phyloP scores from a whole-genome alignment of 2,797 vertebrate genomes.

The Chromis chromis region DNA sequence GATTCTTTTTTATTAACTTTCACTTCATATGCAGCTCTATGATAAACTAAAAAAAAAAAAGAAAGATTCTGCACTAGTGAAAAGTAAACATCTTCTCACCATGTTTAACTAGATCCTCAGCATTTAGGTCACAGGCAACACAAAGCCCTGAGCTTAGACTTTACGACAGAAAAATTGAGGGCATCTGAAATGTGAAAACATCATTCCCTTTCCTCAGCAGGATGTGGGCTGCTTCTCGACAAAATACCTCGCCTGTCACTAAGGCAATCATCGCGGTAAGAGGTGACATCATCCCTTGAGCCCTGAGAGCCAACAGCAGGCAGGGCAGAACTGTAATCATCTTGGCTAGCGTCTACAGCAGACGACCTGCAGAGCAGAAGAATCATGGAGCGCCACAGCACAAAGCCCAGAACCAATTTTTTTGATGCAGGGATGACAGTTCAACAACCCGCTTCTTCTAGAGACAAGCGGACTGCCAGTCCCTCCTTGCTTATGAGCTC shows the following conservation, averaged over 20 bases:
- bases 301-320: conserved; percentile 53
- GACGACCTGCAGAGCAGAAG: conserved; percentile 52
- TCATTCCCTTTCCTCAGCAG: conserved; percentile 52
- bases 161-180: conserved; percentile 36
- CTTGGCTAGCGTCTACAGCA: conserved; percentile 41
- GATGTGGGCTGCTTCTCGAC: conserved; percentile 59
- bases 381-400: conserved; percentile 23
- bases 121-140: conserved; percentile 36
- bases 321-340: conserved; percentile 69
- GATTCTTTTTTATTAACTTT: conserved; percentile 20
- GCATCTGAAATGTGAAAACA: conserved; percentile 46
- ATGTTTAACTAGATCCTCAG: neutral
- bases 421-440: conserved; percentile 39
- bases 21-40: neutral
- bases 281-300: conserved; percentile 70
- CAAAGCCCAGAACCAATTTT: conserved; percentile 50
- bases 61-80: neutral
- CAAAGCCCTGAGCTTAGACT: conserved; percentile 32
- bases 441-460: conserved; percentile 30
- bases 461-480: conserved; percentile 34
- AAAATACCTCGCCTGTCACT: conserved; percentile 45
- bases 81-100: neutral
- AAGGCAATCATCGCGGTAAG: conserved; percentile 48
- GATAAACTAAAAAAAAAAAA: neutral
- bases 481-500: conserved; percentile 45